Base-by-base conservation (phyloP, 2,888 invertebrate genomes). In the Epirrhoe tristata region DNA sequence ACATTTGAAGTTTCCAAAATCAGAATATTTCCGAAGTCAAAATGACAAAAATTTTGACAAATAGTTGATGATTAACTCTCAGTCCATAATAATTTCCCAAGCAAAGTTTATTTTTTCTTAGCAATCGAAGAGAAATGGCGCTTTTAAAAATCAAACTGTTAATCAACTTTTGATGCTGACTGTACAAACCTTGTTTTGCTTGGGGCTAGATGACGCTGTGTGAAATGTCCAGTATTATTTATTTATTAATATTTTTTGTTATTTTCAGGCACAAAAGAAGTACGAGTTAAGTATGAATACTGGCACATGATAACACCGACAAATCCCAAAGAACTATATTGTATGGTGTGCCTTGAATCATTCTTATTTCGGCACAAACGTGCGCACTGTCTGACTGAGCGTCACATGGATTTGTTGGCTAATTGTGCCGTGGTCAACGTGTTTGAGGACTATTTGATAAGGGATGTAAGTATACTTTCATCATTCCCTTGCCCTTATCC, bases 261-360 rank as follows among this genome's bases (percentile, higher is more conserved):
- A 24, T 48, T 64, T 66, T 6, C 57, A 73, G 73, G 71, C 0
- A 63, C 56, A 7, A 76, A 70, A 32, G 74, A 65, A 12, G 72
- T 81, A 0, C 73, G 71, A 7, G 76, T 85, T 0, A 72, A 69
- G 0, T 79, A 65, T 7, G 78, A 86, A 3, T 77, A 77, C 0
- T 85, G 82, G 81, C 74, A 74, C 7, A 74, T 74, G 74, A 59
- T 74, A 5, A 59, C 36, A 0, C 57, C 43, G 8, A 57, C 55
- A 0, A 62, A 53, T 5, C 0, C 24, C 0, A 74, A 70, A 14
- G 46, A 59, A 43, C 63, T 46, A 0, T 70, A 69, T 24, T 74
- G 74, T n/a, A 70, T 74, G 74, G 70, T 60, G 0, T 74, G 74
- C 53, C 55, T 16, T 0, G 32, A 8, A 12, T 14, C 12, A 0